These are phyloP conservation scores for Eupristina koningsbergeri DNA, from an alignment of 1,140 invertebrate species.

Conservation along the genomic window DNA sequence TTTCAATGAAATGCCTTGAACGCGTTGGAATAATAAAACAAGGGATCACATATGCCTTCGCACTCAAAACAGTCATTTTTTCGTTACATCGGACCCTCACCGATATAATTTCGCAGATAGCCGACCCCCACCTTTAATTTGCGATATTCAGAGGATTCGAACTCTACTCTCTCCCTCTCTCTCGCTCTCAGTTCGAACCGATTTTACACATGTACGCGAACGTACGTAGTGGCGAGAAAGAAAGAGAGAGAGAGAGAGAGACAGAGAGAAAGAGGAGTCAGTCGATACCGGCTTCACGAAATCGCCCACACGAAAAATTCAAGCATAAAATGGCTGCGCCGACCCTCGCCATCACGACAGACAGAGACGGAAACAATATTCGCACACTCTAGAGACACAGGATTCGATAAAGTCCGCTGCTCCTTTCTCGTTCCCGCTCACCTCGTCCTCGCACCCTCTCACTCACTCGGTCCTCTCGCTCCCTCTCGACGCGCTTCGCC, in stretches of 20 bases:
- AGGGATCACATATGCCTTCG: background rate
- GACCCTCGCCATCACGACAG: background rate
- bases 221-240: background rate
- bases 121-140: background rate
- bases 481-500: too few relatives aligned
- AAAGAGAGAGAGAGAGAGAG: background rate
- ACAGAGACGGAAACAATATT: background rate
- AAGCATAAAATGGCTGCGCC: conserved; percentile 46
- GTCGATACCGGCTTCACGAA: conserved; percentile 43
- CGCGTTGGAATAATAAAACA: background rate
- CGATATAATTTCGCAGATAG: conserved; percentile 12
- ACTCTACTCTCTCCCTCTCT: background rate
- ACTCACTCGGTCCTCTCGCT: background rate
- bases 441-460: too few relatives aligned
- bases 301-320: conserved; percentile 39
- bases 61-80: background rate
- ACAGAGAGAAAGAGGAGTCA: conserved; percentile 3
- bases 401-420: background rate
- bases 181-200: too few relatives aligned
- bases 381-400: background rate
- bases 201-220: background rate
- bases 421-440: background rate
- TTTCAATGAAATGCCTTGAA: background rate
- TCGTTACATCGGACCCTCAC: background rate
- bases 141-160: background rate